These are phyloP conservation scores for Scortum barcoo DNA, from an alignment of 2,113 vertebrate genomes.

Conservation along the genomic window DNA sequence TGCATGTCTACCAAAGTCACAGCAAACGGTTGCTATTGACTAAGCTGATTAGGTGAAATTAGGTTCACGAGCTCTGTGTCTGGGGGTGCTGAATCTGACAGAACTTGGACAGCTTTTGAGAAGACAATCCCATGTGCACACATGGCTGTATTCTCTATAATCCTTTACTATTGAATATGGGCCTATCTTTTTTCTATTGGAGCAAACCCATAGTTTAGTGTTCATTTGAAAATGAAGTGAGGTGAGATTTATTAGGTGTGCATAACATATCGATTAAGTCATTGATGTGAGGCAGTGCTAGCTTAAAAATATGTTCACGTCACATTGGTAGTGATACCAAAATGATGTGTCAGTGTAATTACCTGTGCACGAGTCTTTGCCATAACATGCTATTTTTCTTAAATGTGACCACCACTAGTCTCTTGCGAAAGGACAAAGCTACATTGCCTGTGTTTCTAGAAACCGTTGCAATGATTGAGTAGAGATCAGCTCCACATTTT, in stretches of 20 bases:
- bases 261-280: constrained; percentile 46
- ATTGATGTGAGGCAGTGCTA: neutral
- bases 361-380: neutral
- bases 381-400: neutral
- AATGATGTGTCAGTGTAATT: neutral
- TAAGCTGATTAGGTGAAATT: constrained; percentile 88
- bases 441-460: neutral
- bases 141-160: constrained; percentile 76
- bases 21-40: constrained; percentile 84
- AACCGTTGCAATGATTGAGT: constrained; percentile 17
- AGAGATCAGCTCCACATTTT: constrained; percentile 9
- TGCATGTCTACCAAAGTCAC: constrained; percentile 83
- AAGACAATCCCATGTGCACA: constrained; percentile 81
- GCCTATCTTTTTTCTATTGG: constrained; percentile 47
- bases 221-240: constrained; percentile 55
- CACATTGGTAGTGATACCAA: neutral
- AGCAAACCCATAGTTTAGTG: constrained; percentile 45
- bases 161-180: constrained; percentile 74
- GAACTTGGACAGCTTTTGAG: constrained; percentile 81
- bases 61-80: constrained; percentile 83
- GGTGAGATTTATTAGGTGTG: constrained; percentile 57
- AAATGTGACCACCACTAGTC: neutral
- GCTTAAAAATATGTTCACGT: constrained; percentile 8
- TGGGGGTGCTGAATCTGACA: constrained; percentile 83
- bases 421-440: neutral